Evolutionary conservation across 2,888 invertebrate genomes (phyloP), one percentile per base, ranked within the genome.

Genomic region (Philopedon plagiatum): DNA sequence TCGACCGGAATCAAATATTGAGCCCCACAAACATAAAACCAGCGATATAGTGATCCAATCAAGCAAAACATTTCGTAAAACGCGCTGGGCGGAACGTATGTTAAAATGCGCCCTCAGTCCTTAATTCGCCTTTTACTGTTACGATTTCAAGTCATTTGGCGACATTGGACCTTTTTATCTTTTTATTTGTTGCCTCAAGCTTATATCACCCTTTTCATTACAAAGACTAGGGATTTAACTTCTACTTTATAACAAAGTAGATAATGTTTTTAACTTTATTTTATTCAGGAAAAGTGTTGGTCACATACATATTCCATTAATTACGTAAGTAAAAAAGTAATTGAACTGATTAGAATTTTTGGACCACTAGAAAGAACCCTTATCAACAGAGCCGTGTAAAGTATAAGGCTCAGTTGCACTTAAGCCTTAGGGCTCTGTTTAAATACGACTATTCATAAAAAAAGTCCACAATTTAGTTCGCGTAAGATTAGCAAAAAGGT

Each of bases 41-140:
- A 75, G 71, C 76, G 77, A 77, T 78, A 78, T 76, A 78, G 77
- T 78, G 77, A 78, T 80, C 78, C 79, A 80, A 80, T 80, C 80
- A 80, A 79, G 78, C 78, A 78, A 79, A 80, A 79, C 80, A 78
- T 78, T 78, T 73, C 77, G 77, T 77, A 76, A 77, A 78, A 78
- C 76, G 76, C 77, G 78, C 62, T 76, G 79, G 80, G 79, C 77
- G 79, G 76, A 79, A 79, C 79, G 79, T 80, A 80, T 79, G 79
- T 79, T 80, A 79, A 80, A 79, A 68, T 69, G 69, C 62, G 65
- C 69, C 72, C 67, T 67, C 54, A 18, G 71, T 64, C 66, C 64
- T 78, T 77, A 77, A 77, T 75, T 78, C 75, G 72, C 74, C 75
- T 79, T 79, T 80, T 79, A 80, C 77, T 79, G 78, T 78, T 76